These are phyloP conservation scores for Drosophila cracens DNA, from an alignment of 2,888 invertebrate species.

Conservation along the genomic window DNA sequence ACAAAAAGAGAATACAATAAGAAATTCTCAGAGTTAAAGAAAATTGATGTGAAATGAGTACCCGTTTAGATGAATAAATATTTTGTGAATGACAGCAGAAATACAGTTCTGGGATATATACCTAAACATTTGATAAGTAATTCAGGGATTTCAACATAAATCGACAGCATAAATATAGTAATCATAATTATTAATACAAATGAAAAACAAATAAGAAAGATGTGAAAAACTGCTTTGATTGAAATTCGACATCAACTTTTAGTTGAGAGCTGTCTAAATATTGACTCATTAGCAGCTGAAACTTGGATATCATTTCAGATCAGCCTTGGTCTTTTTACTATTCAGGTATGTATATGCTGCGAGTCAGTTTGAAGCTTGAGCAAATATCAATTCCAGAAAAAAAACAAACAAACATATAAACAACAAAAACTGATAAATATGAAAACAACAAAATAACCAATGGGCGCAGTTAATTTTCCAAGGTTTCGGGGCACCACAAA, in stretches of 20 bases:
- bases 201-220: neutral
- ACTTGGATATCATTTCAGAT: slow-evolving; percentile 5
- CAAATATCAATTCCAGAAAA: slow-evolving; percentile 37
- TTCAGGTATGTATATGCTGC: slow-evolving; percentile 12
- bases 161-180: neutral
- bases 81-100: neutral
- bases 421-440: slow-evolving; percentile 15
- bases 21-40: too few relatives aligned
- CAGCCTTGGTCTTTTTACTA: slow-evolving; percentile 20
- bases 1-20: neutral
- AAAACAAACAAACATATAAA: slow-evolving; percentile 14
- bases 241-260: slow-evolving; percentile 3
- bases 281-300: slow-evolving; percentile 12
- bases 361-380: neutral
- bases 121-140: neutral
- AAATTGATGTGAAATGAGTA: neutral
- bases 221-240: neutral
- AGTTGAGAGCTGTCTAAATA: slow-evolving; percentile 6
- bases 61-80: neutral
- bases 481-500: slow-evolving; percentile 47
- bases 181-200: neutral
- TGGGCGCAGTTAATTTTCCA: slow-evolving; percentile 66
- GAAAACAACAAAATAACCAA: slow-evolving; percentile 16
- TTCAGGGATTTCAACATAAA: neutral
- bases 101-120: neutral